A percentile compares a stretch with the other conserved stretches of the same genome.
These are phyloP conservation scores for Theristicus caerulescens DNA, from an alignment of 2,113 vertebrate genomes.

Conservation along the genomic window DNA sequence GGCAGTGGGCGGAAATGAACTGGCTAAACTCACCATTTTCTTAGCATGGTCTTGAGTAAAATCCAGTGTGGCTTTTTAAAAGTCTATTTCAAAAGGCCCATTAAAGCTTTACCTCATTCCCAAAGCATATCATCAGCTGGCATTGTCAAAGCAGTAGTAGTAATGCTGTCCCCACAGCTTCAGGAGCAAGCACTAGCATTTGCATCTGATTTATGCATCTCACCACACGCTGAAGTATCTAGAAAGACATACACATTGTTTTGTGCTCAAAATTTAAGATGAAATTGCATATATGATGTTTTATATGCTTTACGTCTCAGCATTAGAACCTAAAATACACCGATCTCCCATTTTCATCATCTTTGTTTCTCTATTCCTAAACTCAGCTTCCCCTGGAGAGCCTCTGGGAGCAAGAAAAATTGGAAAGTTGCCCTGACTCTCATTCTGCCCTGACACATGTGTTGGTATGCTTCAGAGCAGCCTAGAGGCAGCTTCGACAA, in stretches of 20 bases:
- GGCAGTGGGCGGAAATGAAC: not conserved
- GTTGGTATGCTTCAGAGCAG: conserved; percentile 48
- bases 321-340: not conserved
- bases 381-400: conserved; percentile 24
- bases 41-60: not conserved
- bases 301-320: not conserved
- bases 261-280: not conserved
- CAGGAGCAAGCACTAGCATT: not conserved
- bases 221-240: not conserved
- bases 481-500: conserved; percentile 55
- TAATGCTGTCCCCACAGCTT: not conserved
- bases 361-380: conserved; percentile 22
- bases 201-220: not conserved
- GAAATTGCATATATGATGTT: not conserved
- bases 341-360: not conserved
- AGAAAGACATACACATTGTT: not conserved
- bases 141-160: not conserved
- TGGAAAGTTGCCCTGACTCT: conserved; percentile 56
- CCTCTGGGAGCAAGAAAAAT: conserved; percentile 43
- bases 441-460: conserved; percentile 41
- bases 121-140: not conserved
- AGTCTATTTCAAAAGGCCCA: not conserved
- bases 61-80: not conserved
- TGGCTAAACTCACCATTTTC: not conserved
- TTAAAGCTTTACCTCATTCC: not conserved